Base-by-base conservation (phyloP, 53 echinoderm and acorn worm genomes). In the Mesocentrotus franciscanus region DNA sequence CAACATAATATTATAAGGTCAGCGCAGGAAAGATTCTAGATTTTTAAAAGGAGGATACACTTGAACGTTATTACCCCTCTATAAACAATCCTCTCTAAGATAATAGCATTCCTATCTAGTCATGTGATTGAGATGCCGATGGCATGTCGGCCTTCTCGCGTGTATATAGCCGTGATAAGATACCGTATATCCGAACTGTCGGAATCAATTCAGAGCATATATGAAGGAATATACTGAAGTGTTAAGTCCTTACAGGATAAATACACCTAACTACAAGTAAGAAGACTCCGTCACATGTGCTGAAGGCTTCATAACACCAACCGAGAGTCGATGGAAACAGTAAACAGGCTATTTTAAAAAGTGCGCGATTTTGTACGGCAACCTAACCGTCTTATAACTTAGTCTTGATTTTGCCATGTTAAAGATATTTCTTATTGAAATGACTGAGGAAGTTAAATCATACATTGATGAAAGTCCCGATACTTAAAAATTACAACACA, bases 81-180 rank as follows among this genome's bases (percentile, higher is more conserved):
- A 87, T 87, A 87, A 87, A 87, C 87, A 87, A 58, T 87, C n/a
- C 87, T 87, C 87, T 87, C 87, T 87, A 87, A 56, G 58, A 87
- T 87, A 87, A 87, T 87, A 58, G 57, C 87, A 87, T 57, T 22
- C 57, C 87, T 20, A 27, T n/a, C 1, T 9, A 0, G 26, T 56
- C 56, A 14, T 87, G 87, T 87, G 87, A 22, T 13, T 39, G 58
- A 15, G 87, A 87, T 57, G 87, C 57, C 87, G 87, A 87, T 55
- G 58, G 87, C 87, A 87, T 57, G 57, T 87, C 58, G 26, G 26
- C 29, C 56, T 58, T 59, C 59, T 87, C 87, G 24, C 87, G 24
- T 87, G n/a, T 64, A 87, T 22, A 57, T 29, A 87, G 18, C 58
- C 34, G 26, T n/a, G 87, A 87, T 39, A 87, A 16, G 84, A 87